Evolutionary conservation across 2,113 vertebrate genomes (phyloP), one percentile per base, ranked within the genome.

Genomic region (Pycnonotus jocosus): DNA sequence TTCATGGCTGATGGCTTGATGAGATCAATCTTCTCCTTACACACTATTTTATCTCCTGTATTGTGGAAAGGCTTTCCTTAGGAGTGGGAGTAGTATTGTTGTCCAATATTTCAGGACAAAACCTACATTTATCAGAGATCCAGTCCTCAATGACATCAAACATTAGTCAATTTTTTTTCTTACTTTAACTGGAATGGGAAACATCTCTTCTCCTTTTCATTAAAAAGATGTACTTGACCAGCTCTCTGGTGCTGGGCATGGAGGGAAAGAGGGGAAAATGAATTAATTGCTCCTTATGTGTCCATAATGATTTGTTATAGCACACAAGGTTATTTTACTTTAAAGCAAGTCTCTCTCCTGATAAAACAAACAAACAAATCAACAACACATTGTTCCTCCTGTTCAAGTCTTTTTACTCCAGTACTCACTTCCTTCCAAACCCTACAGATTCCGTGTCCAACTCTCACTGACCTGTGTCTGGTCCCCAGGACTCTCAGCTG

Each of bases 341-440:
- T 42, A 82, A 74, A 86, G 22, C 13, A 79, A 87, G 79, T 54
- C 12, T 30, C 12, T 68, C 31, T 24, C 44, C 15, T 11, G 6
- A 62, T 44, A 51, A 80, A 76, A 48, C 15, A 42, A 79, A 31
- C 20, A 31, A 74, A 48, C 30, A 38, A 69, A 58, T 15, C 1
- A 33, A 18, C 2, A 56, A 2, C 4, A 62, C 16, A 35, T 18
- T 0, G 0, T 22, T 81, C 11, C 31, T 80, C 18, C 28, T 45
- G 7, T 47, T 76, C 25, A n/a, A 87, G 22, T 28, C 28, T 16
- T 72, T 89, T 83, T 44, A 81, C 12, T 44, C 12, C 3, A 5
- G 48, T 53, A 76, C 15, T 9, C 10, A 4, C 24, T 76, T 56
- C 70, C 28, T 85, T 86, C 42, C 62, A 71, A 72, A 51, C 8